Percentiles rank a stretch among this genome's conserved stretches.
Evolutionary conservation across 1,140 invertebrate species (phyloP).

Genomic region (Polyergus mexicanus): DNA sequence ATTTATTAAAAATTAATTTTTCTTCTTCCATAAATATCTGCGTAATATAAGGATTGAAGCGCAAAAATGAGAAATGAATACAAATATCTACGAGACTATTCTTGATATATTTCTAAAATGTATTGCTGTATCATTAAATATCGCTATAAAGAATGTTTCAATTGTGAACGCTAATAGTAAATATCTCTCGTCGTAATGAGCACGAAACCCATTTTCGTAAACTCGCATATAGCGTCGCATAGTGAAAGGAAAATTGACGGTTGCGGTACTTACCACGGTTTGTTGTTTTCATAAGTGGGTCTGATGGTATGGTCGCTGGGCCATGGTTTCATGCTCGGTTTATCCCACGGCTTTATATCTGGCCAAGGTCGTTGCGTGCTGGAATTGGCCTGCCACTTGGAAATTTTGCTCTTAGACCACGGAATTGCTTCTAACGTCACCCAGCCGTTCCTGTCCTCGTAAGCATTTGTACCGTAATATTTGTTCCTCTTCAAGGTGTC

Average conservation of each 20-base stretch:
- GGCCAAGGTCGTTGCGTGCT: constrained; percentile 85
- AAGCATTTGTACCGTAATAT: constrained; percentile 87
- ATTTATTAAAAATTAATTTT: background rate
- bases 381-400: constrained; percentile 91
- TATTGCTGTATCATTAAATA: background rate
- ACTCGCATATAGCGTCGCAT: background rate
- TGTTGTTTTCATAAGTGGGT: constrained; percentile 80
- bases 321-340: constrained; percentile 83
- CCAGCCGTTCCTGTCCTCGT: constrained; percentile 91
- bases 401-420: constrained; percentile 93
- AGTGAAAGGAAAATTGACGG: constrained; percentile 52
- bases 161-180: constrained; percentile 11
- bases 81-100: background rate
- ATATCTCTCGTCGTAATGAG: constrained; percentile 33
- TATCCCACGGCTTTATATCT: constrained; percentile 83
- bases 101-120: background rate
- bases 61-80: background rate
- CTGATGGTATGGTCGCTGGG: constrained; percentile 74
- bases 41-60: background rate
- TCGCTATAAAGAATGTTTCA: constrained; percentile 16
- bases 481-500: constrained; percentile 84
- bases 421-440: constrained; percentile 92
- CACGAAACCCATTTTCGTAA: constrained; percentile 8
- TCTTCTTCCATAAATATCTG: background rate
- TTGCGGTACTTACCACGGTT: constrained; percentile 78